Conservation (phyloP, 2,113 vertebrate species). For the Trematomus loennbergii region DNA sequence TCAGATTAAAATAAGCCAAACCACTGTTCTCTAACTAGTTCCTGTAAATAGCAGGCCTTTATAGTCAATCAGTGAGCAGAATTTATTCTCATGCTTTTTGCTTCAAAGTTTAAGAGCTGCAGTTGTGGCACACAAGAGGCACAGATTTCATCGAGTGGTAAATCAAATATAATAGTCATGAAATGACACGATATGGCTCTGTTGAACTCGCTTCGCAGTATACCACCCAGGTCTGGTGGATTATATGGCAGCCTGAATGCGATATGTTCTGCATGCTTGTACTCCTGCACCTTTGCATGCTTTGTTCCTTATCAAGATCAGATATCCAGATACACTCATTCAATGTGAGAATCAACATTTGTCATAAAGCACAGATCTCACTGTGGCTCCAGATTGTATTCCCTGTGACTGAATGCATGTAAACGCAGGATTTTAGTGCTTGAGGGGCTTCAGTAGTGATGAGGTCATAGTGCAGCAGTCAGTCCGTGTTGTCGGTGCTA, state of each 20-base stretch:
- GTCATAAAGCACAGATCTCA: not conserved
- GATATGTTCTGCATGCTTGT: not conserved
- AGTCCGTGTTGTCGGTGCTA: constrained; percentile 59
- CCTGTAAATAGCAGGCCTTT: too few species aligned
- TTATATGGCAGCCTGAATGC: not conserved
- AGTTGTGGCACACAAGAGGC: too few species aligned
- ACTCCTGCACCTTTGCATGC: not conserved
- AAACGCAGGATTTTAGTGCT: constrained; percentile 14
- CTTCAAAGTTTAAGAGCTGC: too few species aligned
- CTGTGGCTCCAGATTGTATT: too few species aligned
- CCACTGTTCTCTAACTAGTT: too few species aligned
- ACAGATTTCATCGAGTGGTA: too few species aligned
- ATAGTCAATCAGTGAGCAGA: too few species aligned
- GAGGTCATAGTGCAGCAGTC: constrained; percentile 62
- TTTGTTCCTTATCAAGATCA: not conserved
- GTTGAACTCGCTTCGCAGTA: too few species aligned
- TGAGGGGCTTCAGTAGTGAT: constrained; percentile 3
- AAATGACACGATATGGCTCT: too few species aligned
- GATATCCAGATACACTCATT: not conserved
- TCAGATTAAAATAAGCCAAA: too few species aligned
- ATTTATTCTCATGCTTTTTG: too few species aligned
- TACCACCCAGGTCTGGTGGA: not conserved
- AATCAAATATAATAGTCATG: too few species aligned
- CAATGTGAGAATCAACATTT: not conserved
- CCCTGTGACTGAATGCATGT: constrained; percentile 7